Conservation (phyloP, 2,888 invertebrate species). For the Chrysotoxum bicinctum region DNA sequence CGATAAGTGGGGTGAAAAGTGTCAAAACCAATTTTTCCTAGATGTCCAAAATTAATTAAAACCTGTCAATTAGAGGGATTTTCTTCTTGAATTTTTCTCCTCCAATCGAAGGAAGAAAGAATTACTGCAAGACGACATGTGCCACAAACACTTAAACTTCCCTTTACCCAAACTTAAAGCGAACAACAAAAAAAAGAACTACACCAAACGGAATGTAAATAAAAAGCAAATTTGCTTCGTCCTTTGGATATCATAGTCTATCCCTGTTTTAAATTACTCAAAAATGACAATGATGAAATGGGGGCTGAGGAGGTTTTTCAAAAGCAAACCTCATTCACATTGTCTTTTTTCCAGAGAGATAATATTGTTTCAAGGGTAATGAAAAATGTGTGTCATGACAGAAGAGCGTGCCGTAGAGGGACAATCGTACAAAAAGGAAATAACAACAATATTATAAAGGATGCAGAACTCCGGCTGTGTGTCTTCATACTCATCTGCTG, state of each 20-base stretch:
- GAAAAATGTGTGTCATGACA: slow-evolving; percentile 64
- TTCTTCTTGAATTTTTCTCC: slow-evolving; percentile 22
- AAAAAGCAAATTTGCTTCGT: slow-evolving; percentile 19
- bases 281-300: background rate
- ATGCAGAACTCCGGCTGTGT: slow-evolving; percentile 37
- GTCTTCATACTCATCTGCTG: background rate
- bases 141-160: slow-evolving; percentile 44
- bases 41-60: slow-evolving; percentile 64
- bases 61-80: slow-evolving; percentile 53
- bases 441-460: slow-evolving; percentile 33
- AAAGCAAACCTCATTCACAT: slow-evolving; percentile 7
- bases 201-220: background rate
- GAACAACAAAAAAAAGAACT: background rate
- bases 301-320: background rate
- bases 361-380: slow-evolving; percentile 70
- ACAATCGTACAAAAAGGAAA: slow-evolving; percentile 46
- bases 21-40: slow-evolving; percentile 58
- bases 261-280: slow-evolving; percentile 50
- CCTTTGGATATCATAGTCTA: slow-evolving; percentile 14
- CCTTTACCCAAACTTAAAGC: slow-evolving; percentile 1
- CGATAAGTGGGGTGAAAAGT: slow-evolving; percentile 33
- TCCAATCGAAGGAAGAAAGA: background rate
- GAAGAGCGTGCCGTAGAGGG: slow-evolving; percentile 1
- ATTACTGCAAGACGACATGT: slow-evolving; percentile 30
- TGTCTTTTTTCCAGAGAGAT: slow-evolving; percentile 34